Evolutionary conservation across 1,140 invertebrate genomes (phyloP), one percentile per base, ranked within the genome.

Genomic region (Ceratitis capitata): DNA sequence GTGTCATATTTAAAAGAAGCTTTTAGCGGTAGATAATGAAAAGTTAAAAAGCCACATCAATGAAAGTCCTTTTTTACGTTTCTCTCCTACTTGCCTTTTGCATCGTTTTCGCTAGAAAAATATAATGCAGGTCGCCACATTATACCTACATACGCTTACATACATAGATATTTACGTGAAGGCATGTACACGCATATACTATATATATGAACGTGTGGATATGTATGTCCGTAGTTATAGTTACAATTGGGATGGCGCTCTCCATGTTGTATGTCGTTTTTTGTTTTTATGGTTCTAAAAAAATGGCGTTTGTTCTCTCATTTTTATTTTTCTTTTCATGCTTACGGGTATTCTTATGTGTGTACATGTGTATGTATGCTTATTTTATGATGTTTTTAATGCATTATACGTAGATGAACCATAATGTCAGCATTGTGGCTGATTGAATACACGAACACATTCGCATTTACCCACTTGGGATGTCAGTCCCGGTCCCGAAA

Each of bases 21-120:
- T 91, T 91, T 91, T 91, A 91, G 90, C 90, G 90, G 90, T 91
- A 90, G 90, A 91, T 91, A 91, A 91, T 91, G 90, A 91, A 91
- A 91, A 91, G 90, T 91, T 91, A 90, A 91, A 91, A 91, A 89
- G 89, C 90, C 90, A 91, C 90, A 91, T 91, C 90, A 91, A 91
- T 91, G 88, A 87, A 86, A 89, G 39, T 88, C n/a, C n/a, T 69
- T 69, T 35, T 32, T 35, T 19, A 19, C 29, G 2, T 88, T 89
- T 90, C 89, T 87, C 23, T 26, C 9, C 23, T 53, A 42, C 23
- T 89, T 88, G 83, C 32, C 29, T 78, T 53, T 83, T 85, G 32
- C 47, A 26, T 84, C 83, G 47, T 74, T 51, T 16, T 83, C 19
- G 82, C 26, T 53, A 83, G 26, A 39, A 45, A 78, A 61, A 85